Conservation (phyloP, 1,140 invertebrate genomes). For the Brevipalpus yothersi region DNA sequence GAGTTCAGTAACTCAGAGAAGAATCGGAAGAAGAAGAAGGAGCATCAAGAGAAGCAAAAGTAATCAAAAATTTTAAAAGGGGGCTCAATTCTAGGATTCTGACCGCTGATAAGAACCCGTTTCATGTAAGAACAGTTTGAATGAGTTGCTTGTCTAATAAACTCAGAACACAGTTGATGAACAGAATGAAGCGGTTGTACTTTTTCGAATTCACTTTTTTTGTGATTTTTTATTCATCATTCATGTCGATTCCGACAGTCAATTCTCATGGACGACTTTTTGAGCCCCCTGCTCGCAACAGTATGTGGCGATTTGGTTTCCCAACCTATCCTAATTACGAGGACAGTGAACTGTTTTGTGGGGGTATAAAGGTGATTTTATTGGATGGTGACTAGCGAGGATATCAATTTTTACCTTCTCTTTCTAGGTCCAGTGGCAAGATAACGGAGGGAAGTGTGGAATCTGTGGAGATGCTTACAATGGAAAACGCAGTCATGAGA, state of each 20-base stretch:
- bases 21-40: too few species aligned
- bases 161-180: too few species aligned
- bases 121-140: too few species aligned
- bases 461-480: conserved; percentile 59
- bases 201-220: background rate
- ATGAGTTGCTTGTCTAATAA: too few species aligned
- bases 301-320: conserved; percentile 78
- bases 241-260: background rate
- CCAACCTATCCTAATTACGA: conserved; percentile 80
- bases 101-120: too few species aligned
- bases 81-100: too few species aligned
- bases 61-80: too few species aligned
- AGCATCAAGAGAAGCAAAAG: too few species aligned
- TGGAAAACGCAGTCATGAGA: conserved; percentile 53
- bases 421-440: conserved; percentile 43
- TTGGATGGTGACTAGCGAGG: background rate
- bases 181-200: background rate
- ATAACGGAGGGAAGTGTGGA: conserved; percentile 60
- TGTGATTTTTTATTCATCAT: background rate
- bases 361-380: conserved; percentile 48
- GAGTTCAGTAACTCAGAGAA: too few species aligned
- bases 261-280: conserved; percentile 50
- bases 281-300: conserved; percentile 69
- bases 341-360: conserved; percentile 58
- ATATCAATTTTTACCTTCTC: background rate